These are phyloP conservation scores for Tiliacea citrago DNA, from an alignment of 2,888 invertebrate species.

Conservation along the genomic window DNA sequence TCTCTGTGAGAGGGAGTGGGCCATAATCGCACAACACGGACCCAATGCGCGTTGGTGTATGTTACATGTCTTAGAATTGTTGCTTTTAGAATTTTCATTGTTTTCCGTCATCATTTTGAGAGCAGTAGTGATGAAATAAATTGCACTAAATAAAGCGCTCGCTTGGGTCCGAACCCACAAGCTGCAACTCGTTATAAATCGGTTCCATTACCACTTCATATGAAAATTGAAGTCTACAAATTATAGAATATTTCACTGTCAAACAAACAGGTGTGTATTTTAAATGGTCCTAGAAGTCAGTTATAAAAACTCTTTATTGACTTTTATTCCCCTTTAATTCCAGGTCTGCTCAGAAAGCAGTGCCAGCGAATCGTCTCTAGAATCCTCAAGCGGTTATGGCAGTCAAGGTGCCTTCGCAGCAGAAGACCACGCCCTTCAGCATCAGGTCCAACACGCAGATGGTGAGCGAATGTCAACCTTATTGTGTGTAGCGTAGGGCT, in stretches of 20 bases:
- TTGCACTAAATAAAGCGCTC: background rate
- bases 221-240: background rate
- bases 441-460: conserved; percentile 82
- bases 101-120: background rate
- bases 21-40: background rate
- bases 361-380: conserved; percentile 94
- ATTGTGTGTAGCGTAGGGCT: conserved; percentile 34
- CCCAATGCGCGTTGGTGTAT: background rate
- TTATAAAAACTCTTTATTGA: background rate
- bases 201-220: background rate
- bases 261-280: background rate
- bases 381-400: conserved; percentile 94
- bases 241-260: background rate
- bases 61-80: background rate
- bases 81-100: background rate
- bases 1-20: background rate
- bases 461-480: conserved; percentile 81
- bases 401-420: conserved; percentile 94
- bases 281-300: background rate
- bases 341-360: conserved; percentile 91
- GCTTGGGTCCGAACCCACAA: too few relatives aligned
- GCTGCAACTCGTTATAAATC: background rate
- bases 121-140: background rate
- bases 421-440: conserved; percentile 87
- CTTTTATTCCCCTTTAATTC: background rate